These are phyloP conservation scores for Drosophila trapezifrons DNA, from an alignment of 1,140 invertebrate genomes.

Conservation along the genomic window DNA sequence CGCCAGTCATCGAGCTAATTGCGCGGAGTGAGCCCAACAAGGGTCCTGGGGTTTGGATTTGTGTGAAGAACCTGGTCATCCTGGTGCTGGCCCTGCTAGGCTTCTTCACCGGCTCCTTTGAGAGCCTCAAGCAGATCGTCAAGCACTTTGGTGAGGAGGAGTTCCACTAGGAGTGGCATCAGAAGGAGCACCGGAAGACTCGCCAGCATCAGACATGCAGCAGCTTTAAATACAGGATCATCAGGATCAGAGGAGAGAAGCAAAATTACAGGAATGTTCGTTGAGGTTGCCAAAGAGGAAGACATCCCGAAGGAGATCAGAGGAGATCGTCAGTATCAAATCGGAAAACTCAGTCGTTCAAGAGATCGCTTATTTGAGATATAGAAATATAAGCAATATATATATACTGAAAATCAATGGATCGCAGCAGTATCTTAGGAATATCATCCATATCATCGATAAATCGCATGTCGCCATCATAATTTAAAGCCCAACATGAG, in stretches of 20 bases:
- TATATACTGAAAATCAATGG: neutral
- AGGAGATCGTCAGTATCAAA: conserved; percentile 1
- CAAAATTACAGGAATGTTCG: neutral
- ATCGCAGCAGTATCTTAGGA: conserved; percentile 2
- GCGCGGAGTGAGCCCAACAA: conserved; percentile 85
- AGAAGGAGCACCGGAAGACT: neutral
- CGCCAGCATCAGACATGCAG: neutral
- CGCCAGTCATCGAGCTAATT: conserved; percentile 93
- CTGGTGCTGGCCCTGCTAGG: conserved; percentile 88
- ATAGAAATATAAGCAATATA: neutral
- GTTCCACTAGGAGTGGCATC: conserved; percentile 9
- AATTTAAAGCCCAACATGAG: conserved; percentile 3
- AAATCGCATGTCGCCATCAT: neutral
- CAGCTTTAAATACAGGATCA: neutral
- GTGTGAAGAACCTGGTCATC: conserved; percentile 87
- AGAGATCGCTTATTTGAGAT: neutral
- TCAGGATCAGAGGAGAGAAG: neutral
- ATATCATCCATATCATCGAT: neutral
- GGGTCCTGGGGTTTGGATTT: conserved; percentile 82
- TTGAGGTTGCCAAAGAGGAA: conserved; percentile 1
- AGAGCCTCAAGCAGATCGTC: conserved; percentile 88
- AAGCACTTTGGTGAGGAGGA: conserved; percentile 71
- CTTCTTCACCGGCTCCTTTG: conserved; percentile 90
- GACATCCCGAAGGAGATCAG: neutral
- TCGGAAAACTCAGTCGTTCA: no score